A percentile compares a stretch with the other conserved stretches of the same genome.
Evolutionary conservation across 2,113 vertebrate species (phyloP).

Genomic region (Porphyrio hochstetteri): DNA sequence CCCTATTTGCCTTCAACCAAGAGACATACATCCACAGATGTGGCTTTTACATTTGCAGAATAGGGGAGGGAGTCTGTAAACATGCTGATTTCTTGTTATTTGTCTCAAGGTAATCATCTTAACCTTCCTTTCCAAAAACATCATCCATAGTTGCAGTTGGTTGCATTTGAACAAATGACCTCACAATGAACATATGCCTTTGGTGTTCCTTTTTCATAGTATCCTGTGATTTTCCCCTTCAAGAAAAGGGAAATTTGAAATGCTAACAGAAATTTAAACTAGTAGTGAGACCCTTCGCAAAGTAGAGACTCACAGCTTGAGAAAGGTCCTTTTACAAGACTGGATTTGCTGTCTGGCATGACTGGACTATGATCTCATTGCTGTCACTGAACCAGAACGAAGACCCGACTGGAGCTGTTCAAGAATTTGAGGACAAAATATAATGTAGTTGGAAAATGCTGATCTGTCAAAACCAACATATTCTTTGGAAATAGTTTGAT

Average conservation of each 20-base stretch:
- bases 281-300: background rate
- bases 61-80: background rate
- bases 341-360: background rate
- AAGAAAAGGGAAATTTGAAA: background rate
- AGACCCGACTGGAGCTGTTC: background rate
- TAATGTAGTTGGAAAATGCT: conserved; percentile 7
- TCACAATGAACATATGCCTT: background rate
- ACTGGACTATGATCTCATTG: conserved; percentile 10
- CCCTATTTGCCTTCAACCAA: background rate
- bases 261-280: background rate
- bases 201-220: background rate
- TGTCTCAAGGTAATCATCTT: background rate
- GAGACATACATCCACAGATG: background rate
- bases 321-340: background rate
- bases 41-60: background rate
- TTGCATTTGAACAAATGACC: background rate
- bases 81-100: background rate
- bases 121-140: background rate
- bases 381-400: background rate
- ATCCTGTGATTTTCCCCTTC: background rate
- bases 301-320: background rate
- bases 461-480: background rate
- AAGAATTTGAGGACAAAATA: background rate
- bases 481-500: background rate
- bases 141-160: background rate